Evolutionary conservation across 2,888 invertebrate species (phyloP), one percentile per base, ranked within the genome.

Genomic region (Parasteatoda lunata): DNA sequence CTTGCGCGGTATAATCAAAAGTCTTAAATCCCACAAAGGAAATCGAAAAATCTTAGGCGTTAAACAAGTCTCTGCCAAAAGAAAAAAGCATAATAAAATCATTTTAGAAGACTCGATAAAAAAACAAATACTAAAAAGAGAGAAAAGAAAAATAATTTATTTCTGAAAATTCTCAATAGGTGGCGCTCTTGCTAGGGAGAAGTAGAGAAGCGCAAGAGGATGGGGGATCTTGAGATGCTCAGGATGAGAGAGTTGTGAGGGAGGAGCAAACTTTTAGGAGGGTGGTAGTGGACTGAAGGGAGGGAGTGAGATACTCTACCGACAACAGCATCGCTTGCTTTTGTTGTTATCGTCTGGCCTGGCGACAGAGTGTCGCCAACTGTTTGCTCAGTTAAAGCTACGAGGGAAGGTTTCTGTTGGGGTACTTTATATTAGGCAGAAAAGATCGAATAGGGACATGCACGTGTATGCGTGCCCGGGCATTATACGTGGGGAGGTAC

Each of bases 401-500:
- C 47, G 49, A 49, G 49, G 54, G 49, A 48, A 59, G 80, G 45
- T n/a, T 82, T 82, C 70, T 59, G 70, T 9, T 30, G 64, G 59
- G 82, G 70, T 52, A 54, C 76, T 82, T 82, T 77, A 76, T 82
- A 82, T 77, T 77, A 73, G 69, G 47, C 75, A 76, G 70, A 15
- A 48, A 45, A 45, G 51, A 76, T 68, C 64, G 75, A 68, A 77
- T 77, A 72, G 47, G 82, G 59, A 70, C 64, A 69, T 66, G 75
- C 54, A 69, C 69, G 81, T 81, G 75, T 71, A 72, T 54, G 75
- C 30, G 80, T 72, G 72, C 82, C 82, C 70, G 82, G 82, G 82
- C 59, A 79, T 72, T 13, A 69, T 69, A 70, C 70, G 76, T 66
- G 59, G 52, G 68, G 68, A 70, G 76, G 82, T 77, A 52, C 76